Conservation (phyloP, 2,888 invertebrate genomes). For the Euplexia lucipara region DNA sequence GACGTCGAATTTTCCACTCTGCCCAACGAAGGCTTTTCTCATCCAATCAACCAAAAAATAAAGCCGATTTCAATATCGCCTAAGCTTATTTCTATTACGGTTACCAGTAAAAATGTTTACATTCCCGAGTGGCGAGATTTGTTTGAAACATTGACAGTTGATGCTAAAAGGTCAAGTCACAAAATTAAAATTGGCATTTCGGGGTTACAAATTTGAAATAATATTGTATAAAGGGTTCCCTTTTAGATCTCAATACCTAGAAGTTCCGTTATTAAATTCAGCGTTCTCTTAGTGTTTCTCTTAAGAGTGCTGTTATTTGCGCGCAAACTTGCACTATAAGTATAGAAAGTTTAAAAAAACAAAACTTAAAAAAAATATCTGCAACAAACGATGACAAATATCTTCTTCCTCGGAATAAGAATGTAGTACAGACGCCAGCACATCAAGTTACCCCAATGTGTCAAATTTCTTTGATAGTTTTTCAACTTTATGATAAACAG, state of each 20-base stretch:
- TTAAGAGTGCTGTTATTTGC: too few species aligned
- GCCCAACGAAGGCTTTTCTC: constrained; percentile 9
- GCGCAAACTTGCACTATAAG: too few species aligned
- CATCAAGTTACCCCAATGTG: too few species aligned
- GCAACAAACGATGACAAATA: too few species aligned
- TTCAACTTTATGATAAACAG: too few species aligned
- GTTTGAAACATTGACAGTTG: constrained; percentile 19
- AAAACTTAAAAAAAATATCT: too few species aligned
- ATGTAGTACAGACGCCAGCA: too few species aligned
- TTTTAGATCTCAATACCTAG: constrained; percentile 12
- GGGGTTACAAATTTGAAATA: constrained; percentile 11
- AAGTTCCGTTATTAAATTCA: constrained; percentile 42
- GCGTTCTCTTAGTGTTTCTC: constrained; percentile 10
- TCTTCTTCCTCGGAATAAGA: too few species aligned
- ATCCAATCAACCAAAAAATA: constrained; percentile 35
- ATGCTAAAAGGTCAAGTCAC: constrained; percentile 27
- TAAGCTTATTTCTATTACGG: constrained; percentile 29
- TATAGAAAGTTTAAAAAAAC: too few species aligned
- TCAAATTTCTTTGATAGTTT: too few species aligned
- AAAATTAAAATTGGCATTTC: constrained; percentile 44
- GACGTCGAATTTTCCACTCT: constrained; percentile 32
- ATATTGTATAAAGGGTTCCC: neutral
- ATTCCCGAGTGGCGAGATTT: constrained; percentile 33
- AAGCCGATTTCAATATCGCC: constrained; percentile 47
- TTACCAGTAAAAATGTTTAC: constrained; percentile 38